Evolutionary conservation across 2,888 invertebrate genomes (phyloP).

Genomic region (Portevinia maculata): DNA sequence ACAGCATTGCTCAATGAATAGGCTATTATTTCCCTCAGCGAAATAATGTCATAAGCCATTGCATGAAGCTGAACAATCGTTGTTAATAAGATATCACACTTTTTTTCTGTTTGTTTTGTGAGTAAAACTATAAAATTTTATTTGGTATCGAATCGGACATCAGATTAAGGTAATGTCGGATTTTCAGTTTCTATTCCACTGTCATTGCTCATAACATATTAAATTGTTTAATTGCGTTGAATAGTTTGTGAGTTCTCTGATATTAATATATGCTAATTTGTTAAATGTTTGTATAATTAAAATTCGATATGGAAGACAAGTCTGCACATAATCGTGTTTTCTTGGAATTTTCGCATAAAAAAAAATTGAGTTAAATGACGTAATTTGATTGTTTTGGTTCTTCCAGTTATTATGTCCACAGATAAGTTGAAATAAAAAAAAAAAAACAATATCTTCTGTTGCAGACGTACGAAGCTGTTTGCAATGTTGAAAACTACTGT

Average conservation of each 20-base stretch:
- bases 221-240: background rate
- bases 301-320: background rate
- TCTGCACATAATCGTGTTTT: background rate
- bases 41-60: background rate
- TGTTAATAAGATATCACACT: background rate
- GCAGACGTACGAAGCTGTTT: background rate
- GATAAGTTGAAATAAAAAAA: background rate
- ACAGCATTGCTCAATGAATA: background rate
- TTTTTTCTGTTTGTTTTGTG: slow-evolving; percentile 3
- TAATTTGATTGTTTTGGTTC: slow-evolving; percentile 28
- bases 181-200: slow-evolving; percentile 2
- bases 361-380: slow-evolving; percentile 13
- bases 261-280: slow-evolving; percentile 4
- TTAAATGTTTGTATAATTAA: background rate
- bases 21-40: too few species aligned
- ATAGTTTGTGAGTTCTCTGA: slow-evolving; percentile 6
- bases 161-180: background rate
- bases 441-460: background rate
- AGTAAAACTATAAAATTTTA: background rate
- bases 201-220: slow-evolving; percentile 6
- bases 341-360: background rate
- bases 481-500: slow-evolving; percentile 42
- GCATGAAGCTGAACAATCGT: background rate
- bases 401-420: slow-evolving; percentile 2
- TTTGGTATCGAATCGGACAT: background rate